These are phyloP conservation scores for Cephus runcator DNA, from an alignment of 2,888 invertebrate species.

Conservation along the genomic window DNA sequence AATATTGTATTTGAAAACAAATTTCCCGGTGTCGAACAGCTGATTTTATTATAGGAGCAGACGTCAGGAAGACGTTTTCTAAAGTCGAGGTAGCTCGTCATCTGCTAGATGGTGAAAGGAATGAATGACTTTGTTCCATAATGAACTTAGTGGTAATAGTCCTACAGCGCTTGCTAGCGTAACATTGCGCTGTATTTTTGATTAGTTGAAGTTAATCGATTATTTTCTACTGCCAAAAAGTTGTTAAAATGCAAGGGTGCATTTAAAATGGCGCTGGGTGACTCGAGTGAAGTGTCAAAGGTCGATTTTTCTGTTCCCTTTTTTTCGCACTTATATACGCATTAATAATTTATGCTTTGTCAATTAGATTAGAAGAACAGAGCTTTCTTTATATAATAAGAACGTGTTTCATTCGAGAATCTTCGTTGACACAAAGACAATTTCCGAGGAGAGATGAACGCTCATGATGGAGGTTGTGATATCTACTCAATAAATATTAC, in stretches of 20 bases:
- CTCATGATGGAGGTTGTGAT: slow-evolving; percentile 53
- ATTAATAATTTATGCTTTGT: slow-evolving; percentile 14
- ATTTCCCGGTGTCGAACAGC: background rate
- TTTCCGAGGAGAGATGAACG: slow-evolving; percentile 47
- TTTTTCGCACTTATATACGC: slow-evolving; percentile 14
- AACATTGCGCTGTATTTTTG: background rate
- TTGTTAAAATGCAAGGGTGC: background rate
- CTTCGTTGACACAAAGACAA: slow-evolving; percentile 7
- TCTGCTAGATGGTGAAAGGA: background rate
- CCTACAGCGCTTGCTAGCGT: background rate
- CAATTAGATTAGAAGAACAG: background rate
- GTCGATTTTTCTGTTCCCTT: slow-evolving; percentile 38
- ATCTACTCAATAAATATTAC: background rate
- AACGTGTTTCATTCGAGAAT: slow-evolving; percentile 17
- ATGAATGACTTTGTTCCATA: background rate
- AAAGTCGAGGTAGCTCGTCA: background rate
- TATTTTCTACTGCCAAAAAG: background rate
- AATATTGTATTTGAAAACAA: background rate
- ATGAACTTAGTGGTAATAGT: background rate
- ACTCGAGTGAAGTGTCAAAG: slow-evolving; percentile 58
- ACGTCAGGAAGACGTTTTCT: background rate
- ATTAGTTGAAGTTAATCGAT: background rate
- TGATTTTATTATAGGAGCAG: background rate
- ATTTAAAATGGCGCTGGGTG: slow-evolving; percentile 57
- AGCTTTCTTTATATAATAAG: slow-evolving; percentile 23